Evolutionary conservation across 2,888 invertebrate species (phyloP).

Genomic region (Cryptophagus acutangulus): DNA sequence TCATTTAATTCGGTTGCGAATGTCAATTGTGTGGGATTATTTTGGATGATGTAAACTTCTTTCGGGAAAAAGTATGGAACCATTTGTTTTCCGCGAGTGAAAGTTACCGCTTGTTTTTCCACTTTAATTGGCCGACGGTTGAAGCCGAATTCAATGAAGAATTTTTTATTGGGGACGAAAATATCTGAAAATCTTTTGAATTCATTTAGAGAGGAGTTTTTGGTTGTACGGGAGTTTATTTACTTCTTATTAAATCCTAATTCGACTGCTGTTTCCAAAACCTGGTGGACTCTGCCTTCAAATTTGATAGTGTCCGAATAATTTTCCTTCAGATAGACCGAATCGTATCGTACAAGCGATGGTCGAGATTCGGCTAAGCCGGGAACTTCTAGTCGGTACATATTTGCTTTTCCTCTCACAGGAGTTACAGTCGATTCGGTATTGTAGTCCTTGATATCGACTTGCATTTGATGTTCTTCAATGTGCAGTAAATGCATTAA

Average conservation of each 20-base stretch:
- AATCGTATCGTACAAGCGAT: slow-evolving; percentile 37
- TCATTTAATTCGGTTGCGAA: slow-evolving; percentile 36
- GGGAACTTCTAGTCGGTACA: too few relatives aligned
- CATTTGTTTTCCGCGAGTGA: slow-evolving; percentile 27
- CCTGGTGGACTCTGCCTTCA: slow-evolving; percentile 34
- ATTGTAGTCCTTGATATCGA: slow-evolving; percentile 1
- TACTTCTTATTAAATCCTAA: slow-evolving; percentile 34
- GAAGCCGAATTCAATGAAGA: slow-evolving; percentile 37
- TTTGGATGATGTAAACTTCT: too few relatives aligned
- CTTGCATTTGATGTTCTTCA: slow-evolving; percentile 1
- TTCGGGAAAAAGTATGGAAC: slow-evolving; percentile 32
- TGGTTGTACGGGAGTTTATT: neutral
- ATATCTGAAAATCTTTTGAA: slow-evolving; percentile 17
- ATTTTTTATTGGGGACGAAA: slow-evolving; percentile 21
- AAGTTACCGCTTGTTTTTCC: slow-evolving; percentile 37
- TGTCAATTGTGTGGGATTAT: neutral
- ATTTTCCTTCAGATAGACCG: slow-evolving; percentile 20
- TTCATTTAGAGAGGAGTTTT: too few relatives aligned
- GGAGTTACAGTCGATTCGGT: neutral
- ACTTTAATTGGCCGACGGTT: slow-evolving; percentile 35
- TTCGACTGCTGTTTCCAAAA: slow-evolving; percentile 29
- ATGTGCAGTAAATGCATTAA: neutral
- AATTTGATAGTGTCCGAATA: slow-evolving; percentile 17
- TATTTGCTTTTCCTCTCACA: too few relatives aligned
- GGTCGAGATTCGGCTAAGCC: slow-evolving; percentile 43